A percentile compares a stretch with the other conserved stretches of the same genome.
These are phyloP conservation scores for Sipunculus nudus DNA, from an alignment of 2,888 invertebrate genomes.

Conservation along the genomic window DNA sequence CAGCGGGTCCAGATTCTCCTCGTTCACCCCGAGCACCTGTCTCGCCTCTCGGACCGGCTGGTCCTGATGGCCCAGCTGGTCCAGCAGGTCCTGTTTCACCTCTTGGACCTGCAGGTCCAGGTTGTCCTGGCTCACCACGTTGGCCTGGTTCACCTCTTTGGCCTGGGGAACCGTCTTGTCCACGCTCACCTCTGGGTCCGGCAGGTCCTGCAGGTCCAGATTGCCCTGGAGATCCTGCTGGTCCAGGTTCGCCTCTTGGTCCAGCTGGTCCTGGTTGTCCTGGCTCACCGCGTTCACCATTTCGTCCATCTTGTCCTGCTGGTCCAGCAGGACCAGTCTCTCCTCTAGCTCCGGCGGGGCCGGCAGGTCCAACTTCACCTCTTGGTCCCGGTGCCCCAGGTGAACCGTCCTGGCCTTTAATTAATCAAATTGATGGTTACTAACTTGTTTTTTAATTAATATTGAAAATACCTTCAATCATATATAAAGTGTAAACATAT, in stretches of 20 bases:
- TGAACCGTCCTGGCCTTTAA: no score
- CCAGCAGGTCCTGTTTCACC: slow-evolving; percentile 14
- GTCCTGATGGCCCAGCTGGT: slow-evolving; percentile 13
- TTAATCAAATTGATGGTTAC: no score
- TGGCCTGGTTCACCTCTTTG: slow-evolving; percentile 9
- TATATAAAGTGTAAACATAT: no score
- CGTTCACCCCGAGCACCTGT: no score
- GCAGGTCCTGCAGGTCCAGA: no score
- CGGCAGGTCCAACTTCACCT: no score
- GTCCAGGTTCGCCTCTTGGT: slow-evolving; percentile 10
- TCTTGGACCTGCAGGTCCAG: slow-evolving; percentile 10
- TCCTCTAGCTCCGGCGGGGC: slow-evolving; percentile 5
- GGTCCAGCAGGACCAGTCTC: slow-evolving; percentile 46
- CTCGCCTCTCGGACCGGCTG: slow-evolving; percentile 1
- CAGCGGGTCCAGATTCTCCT: slow-evolving; percentile 24
- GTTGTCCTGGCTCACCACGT: slow-evolving; percentile 6
- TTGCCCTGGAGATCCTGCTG: no score
- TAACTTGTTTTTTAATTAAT: no score
- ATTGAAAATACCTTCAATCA: no score
- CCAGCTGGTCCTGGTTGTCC: no score
- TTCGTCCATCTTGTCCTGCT: slow-evolving; percentile 16
- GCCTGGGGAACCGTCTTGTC: background rate
- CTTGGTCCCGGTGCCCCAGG: no score
- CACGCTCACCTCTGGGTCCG: no score
- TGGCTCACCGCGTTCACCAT: slow-evolving; percentile 14